Evolutionary conservation across 2,888 invertebrate genomes (phyloP).

Genomic region (Drosophila diplacantha): DNA sequence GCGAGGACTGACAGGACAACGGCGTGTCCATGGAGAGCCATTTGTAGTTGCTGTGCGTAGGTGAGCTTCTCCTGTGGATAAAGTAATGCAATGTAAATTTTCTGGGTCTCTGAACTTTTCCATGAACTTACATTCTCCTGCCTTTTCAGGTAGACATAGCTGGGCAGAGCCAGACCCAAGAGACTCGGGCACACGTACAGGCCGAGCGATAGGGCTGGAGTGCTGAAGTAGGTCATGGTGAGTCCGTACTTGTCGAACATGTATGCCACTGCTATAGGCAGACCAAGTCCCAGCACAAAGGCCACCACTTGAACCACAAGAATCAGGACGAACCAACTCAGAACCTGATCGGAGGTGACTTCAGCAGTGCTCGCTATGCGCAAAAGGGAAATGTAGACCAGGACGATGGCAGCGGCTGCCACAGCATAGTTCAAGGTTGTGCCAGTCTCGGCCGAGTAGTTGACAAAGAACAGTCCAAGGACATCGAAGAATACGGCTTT

Average conservation of each 20-base stretch:
- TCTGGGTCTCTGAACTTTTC: accelerated
- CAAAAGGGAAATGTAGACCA: conserved; percentile 64
- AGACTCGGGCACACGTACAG: conserved; percentile 72
- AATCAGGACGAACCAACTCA: conserved; percentile 51
- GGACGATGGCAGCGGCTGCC: conserved; percentile 71
- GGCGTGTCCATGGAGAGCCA: conserved; percentile 73
- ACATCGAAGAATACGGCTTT: conserved; percentile 85
- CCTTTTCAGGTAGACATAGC: conserved; percentile 63
- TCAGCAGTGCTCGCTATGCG: conserved; percentile 62
- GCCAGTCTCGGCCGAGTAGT: conserved; percentile 80
- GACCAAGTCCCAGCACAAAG: conserved; percentile 66
- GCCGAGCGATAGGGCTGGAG: conserved; percentile 79
- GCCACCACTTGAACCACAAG: conserved; percentile 48
- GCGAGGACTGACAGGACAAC: conserved; percentile 58
- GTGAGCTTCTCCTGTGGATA: conserved; percentile 61
- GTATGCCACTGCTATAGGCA: conserved; percentile 73
- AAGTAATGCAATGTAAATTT: neutral
- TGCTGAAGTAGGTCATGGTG: conserved; percentile 81
- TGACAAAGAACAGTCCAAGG: conserved; percentile 82
- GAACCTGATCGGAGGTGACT: conserved; percentile 49
- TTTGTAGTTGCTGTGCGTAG: conserved; percentile 66
- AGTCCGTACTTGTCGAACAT: conserved; percentile 75
- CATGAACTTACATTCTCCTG: conserved; percentile 62
- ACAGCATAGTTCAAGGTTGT: conserved; percentile 74
- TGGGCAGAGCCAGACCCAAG: conserved; percentile 67